Percentiles rank a stretch among this genome's conserved stretches.
These are phyloP conservation scores for Somateria mollissima DNA, from an alignment of 2,797 vertebrate species.

Conservation along the genomic window DNA sequence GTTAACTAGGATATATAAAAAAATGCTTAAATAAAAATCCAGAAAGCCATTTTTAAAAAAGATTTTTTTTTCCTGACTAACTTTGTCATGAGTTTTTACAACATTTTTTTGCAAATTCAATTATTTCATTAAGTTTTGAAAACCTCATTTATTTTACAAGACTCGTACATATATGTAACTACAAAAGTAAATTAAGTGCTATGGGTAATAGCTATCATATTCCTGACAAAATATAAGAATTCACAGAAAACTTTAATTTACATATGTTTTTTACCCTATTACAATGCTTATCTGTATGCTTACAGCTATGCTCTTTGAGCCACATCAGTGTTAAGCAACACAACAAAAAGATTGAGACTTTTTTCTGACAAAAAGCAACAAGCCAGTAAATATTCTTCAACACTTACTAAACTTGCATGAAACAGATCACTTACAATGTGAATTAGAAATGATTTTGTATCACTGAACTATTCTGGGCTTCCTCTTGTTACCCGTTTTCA, in stretches of 20 bases:
- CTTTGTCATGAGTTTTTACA: background rate
- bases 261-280: background rate
- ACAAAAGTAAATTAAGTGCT: background rate
- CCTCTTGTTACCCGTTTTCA: background rate
- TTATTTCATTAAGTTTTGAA: background rate
- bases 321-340: background rate
- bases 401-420: background rate
- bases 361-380: background rate
- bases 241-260: background rate
- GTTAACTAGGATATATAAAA: background rate
- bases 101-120: background rate
- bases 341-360: background rate
- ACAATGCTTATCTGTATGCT: background rate
- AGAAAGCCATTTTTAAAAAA: background rate
- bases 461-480: background rate
- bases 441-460: background rate
- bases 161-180: background rate
- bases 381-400: background rate
- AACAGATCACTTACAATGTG: background rate
- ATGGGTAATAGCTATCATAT: background rate
- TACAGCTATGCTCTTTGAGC: background rate
- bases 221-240: background rate
- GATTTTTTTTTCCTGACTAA: background rate
- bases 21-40: background rate
- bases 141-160: background rate